Conservation (phyloP, 30 jellyfish, hydroid and myxozoan species). For the Aurelia sp. region DNA sequence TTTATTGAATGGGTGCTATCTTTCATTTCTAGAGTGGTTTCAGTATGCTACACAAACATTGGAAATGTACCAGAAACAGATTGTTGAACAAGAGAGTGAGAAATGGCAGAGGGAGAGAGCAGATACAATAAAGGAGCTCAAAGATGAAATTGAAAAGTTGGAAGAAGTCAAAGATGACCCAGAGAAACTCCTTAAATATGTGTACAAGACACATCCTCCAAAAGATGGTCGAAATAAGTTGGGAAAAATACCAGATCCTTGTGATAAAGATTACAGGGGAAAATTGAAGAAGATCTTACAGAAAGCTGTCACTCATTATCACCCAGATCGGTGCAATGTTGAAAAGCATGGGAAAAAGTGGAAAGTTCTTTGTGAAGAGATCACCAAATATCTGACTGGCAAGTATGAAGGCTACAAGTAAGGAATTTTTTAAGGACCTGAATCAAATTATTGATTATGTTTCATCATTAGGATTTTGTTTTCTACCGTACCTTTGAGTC, state of each 20-base stretch:
- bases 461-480: too few relatives aligned
- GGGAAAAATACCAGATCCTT: conserved; percentile 13
- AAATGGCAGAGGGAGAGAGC: conserved; percentile 42
- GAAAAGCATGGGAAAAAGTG: conserved; percentile 40
- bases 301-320: conserved; percentile 66
- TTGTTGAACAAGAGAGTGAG: conserved; percentile 29
- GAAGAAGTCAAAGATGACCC: conserved; percentile 12
- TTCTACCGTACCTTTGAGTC: too few relatives aligned
- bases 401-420: conserved; percentile 19
- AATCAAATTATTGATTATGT: too few relatives aligned
- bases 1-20: background rate
- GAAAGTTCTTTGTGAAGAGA: conserved; percentile 69
- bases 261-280: background rate
- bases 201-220: conserved; percentile 33
- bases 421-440: too few relatives aligned
- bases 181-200: background rate
- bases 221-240: conserved; percentile 5
- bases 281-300: conserved; percentile 28
- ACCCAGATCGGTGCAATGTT: conserved; percentile 60
- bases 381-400: conserved; percentile 32
- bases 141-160: conserved; percentile 20
- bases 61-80: conserved; percentile 39
- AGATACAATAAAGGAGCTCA: conserved; percentile 27
- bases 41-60: conserved; percentile 39
- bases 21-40: conserved; percentile 35